Evolutionary conservation across 1,140 invertebrate species (phyloP).

Genomic region (Procambarus clarkii): DNA sequence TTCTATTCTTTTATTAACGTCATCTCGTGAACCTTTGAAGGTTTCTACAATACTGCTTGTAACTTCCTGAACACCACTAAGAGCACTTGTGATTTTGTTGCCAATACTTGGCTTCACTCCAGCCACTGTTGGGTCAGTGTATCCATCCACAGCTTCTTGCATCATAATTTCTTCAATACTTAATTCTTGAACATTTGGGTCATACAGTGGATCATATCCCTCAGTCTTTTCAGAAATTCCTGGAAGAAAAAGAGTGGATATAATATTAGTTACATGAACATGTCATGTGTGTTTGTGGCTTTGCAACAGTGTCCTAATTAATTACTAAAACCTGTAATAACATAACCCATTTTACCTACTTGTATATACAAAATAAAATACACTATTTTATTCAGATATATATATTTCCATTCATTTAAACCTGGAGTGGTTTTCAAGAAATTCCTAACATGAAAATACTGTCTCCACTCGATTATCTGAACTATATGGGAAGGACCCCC

Average conservation of each 20-base stretch:
- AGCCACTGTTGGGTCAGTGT: background rate
- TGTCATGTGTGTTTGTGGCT: background rate
- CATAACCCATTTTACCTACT: too few species aligned
- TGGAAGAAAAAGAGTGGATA: conserved; percentile 9
- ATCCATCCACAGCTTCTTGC: conserved; percentile 14
- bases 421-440: too few species aligned
- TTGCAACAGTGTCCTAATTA: too few species aligned
- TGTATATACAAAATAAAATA: too few species aligned
- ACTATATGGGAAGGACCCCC: too few species aligned
- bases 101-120: background rate
- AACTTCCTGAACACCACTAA: background rate
- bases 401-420: too few species aligned
- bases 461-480: too few species aligned
- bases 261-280: background rate
- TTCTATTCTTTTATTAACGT: conserved; percentile 40
- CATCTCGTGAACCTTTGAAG: background rate
- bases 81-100: background rate
- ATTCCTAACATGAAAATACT: too few species aligned
- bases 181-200: conserved; percentile 45
- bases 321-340: too few species aligned
- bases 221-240: conserved; percentile 3
- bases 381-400: too few species aligned
- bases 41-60: conserved; percentile 28
- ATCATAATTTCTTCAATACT: conserved; percentile 56
- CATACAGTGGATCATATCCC: conserved; percentile 36